Conservation (phyloP, 2,113 vertebrate genomes). For the Sinocyclocheilus grahami region DNA sequence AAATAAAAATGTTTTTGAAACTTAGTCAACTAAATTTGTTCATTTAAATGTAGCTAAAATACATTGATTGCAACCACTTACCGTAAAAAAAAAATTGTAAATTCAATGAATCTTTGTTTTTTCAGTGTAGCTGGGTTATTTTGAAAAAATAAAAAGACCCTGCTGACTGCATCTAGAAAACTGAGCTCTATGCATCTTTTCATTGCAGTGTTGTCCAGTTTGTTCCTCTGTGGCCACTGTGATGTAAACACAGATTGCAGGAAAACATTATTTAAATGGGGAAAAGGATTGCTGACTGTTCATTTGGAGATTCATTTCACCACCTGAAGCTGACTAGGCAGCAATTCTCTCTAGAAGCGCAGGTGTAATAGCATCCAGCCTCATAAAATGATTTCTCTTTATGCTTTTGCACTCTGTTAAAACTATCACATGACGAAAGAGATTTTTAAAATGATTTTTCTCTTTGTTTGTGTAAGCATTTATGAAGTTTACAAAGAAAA, state of each 20-base stretch:
- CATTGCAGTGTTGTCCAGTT: not conserved
- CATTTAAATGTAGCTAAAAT: too few relatives aligned
- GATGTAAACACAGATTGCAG: not conserved
- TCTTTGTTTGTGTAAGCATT: not conserved
- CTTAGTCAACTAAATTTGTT: too few relatives aligned
- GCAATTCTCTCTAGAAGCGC: not conserved
- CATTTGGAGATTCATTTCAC: not conserved
- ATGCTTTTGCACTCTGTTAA: not conserved
- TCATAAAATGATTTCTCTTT: not conserved
- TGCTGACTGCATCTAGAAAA: not conserved
- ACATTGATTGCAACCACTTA: too few relatives aligned
- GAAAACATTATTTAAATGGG: constrained; percentile 25
- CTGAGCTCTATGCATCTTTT: not conserved
- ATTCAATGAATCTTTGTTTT: too few relatives aligned
- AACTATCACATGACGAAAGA: not conserved
- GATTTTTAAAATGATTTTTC: not conserved
- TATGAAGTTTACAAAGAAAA: not conserved
- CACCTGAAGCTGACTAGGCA: constrained; percentile 32
- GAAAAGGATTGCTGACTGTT: not conserved
- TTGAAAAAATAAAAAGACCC: not conserved
- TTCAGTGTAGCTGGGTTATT: not conserved
- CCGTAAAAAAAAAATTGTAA: too few relatives aligned
- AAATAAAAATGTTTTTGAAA: too few relatives aligned
- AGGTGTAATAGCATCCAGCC: constrained; percentile 11
- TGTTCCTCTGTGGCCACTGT: constrained; percentile 1